phyloP scores from a whole-genome alignment of 2,113 vertebrate species.

The Chamaea fasciata region DNA sequence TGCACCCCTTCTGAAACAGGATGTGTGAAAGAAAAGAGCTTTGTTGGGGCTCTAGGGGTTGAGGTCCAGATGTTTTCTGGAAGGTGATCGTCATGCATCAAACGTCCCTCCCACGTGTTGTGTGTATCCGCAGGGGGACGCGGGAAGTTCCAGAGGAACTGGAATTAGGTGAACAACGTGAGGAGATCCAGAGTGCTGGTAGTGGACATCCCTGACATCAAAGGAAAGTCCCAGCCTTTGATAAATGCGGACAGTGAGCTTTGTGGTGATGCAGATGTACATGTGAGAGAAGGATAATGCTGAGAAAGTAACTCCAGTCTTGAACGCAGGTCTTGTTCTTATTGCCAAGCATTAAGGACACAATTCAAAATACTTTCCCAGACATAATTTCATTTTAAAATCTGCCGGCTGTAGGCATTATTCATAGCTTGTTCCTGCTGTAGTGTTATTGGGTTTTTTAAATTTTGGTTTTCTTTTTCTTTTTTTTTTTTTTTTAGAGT shows the following conservation, averaged over 20 bases:
- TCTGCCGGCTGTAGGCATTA: neutral
- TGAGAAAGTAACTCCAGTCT: neutral
- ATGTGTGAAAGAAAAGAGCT: neutral
- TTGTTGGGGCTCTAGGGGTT: neutral
- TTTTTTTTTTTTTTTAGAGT: neutral
- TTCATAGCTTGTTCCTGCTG: neutral
- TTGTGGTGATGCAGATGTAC: neutral
- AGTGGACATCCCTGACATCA: neutral
- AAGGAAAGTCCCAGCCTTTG: neutral
- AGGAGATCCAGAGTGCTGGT: neutral
- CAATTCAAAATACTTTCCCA: neutral
- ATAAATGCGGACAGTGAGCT: neutral
- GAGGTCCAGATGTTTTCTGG: neutral
- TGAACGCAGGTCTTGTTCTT: neutral
- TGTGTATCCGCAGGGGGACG: fast-evolving
- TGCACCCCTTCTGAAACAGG: neutral
- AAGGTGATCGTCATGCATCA: neutral
- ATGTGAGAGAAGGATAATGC: neutral
- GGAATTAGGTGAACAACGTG: neutral
- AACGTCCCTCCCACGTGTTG: neutral
- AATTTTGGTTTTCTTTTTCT: too few relatives aligned
- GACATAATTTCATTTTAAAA: neutral
- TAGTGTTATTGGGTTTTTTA: neutral
- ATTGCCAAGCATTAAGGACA: neutral
- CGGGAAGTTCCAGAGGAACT: neutral